Base-by-base conservation (phyloP, 2,113 vertebrate genomes). In the Camelus dromedarius region DNA sequence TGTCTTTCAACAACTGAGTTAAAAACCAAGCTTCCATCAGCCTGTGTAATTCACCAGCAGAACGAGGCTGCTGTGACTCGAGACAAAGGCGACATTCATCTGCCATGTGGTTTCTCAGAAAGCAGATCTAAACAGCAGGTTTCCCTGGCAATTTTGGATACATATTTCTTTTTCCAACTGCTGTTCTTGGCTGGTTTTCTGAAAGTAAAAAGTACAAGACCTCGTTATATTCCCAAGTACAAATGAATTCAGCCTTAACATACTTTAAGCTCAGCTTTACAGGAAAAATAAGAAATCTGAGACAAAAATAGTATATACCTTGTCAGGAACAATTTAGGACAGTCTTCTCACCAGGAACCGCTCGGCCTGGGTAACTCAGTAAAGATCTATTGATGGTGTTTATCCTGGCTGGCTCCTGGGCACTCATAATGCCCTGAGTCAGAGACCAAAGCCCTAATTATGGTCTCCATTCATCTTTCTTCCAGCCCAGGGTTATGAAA, bases 121-220 rank as follows among this genome's bases (percentile, higher is more conserved):
- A 97, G 95, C 54, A 0, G 28, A 97, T 86, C 92, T 66, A 91
- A 97, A 94, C 50, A 96, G 95, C 92, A 64, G 79, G 81, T 38
- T 93, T 84, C 80, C 82, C 87, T 69, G 91, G 93, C 95, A 76
- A 88, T 92, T 96, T 38, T 77, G 85, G 77, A 86, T 54, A 46
- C 30, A 83, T 66, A 90, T 32, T 90, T 50, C 86, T 96, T 98
- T 96, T 95, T 96, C 73, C 96, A 97, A 98, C 84, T 97, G 97
- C 97, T 98, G 91, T 83, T 97, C 84, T 98, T 98, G 97, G 96
- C 98, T 94, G 95, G 97, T 98, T 98, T 98, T 96, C 96, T 97
- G 94, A 97, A 83, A 98, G 96, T 97, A 97, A 97, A 93, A 98
- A 94, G 56, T 76, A 97, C 93, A 98, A 98, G 98, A 98, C 73